A percentile compares a stretch with the other conserved stretches of the same genome.
These are phyloP conservation scores for Martes martes DNA, from an alignment of 2,113 vertebrate genomes.

Conservation along the genomic window DNA sequence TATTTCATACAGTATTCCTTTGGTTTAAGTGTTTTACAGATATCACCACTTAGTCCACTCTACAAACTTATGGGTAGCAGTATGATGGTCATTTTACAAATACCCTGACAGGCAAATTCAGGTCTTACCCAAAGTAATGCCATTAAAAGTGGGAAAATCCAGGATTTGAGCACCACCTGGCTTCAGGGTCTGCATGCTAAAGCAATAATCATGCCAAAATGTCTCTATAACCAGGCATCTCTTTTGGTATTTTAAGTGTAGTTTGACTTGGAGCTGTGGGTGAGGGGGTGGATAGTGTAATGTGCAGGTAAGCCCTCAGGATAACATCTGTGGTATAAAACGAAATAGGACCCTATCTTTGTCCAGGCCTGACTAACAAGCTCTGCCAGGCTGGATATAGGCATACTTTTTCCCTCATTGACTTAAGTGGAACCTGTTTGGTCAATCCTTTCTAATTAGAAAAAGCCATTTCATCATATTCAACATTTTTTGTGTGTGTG, in stretches of 20 bases:
- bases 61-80: not conserved
- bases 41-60: not conserved
- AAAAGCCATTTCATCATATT: slow-evolving; percentile 29
- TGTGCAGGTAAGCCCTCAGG: not conserved
- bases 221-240: not conserved
- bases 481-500: not conserved
- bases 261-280: not conserved
- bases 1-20: not conserved
- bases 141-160: not conserved
- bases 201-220: not conserved
- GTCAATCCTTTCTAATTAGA: not conserved
- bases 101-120: not conserved
- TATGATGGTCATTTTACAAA: not conserved
- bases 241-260: not conserved
- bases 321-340: not conserved
- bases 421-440: not conserved
- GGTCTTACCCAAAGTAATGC: not conserved
- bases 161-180: not conserved
- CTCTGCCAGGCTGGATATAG: not conserved
- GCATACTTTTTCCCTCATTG: not conserved
- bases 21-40: not conserved
- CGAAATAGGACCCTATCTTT: not conserved
- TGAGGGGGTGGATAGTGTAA: accelerated
- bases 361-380: not conserved
- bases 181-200: not conserved